Base-by-base conservation (phyloP, 2,113 vertebrate species). In the Okapia johnstoni region DNA sequence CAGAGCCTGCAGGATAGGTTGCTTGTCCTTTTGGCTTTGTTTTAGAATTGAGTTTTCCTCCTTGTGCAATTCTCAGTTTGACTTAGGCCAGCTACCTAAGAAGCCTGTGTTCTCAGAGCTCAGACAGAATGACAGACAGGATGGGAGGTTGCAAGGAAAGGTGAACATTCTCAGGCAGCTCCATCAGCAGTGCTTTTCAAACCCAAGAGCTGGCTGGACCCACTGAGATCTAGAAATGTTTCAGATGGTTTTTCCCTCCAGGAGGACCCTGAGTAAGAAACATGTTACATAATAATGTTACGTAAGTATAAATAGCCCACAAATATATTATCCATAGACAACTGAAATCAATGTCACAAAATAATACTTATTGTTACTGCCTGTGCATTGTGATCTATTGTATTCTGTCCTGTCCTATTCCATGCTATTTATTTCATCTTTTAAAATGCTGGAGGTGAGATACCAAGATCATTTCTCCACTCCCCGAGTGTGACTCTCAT, bases 401-500 rank as follows among this genome's bases (percentile, higher is more conserved):
- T 30, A 23, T 33, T 30, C 80, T 43, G 33, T 15, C 55, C 40
- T 2, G 1, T 70, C 26, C 73, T 30, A 36, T 15, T 23, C 61
- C 25, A 6, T 7, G 60, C 54, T 63, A 50, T 55, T 54, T 80
- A 46, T 12, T 89, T 84, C 54, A 19, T 25, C 84, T 91, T 96
- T 77, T 48, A 36, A 81, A 91, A 85, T 30, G 91, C 52, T 81
- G 33, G 23, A 26, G 46, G 17, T 80, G 40, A 83, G 61, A 90
- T 10, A 43, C 19, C 60, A 54, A 40, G 73, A 77, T 86, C 43
- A 63, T n/a, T 52, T 52, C 48, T 81, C 55, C 11, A 26, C 43
- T 85, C 16, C 13, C 52, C 25, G 50, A 58, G 86, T 19, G 33
- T 61, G 80, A 58, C 26, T 26, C 5, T 17, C 54, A 73, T 6